A percentile compares a stretch with the other conserved stretches of the same genome.
These are phyloP conservation scores for Popillia japonica DNA, from an alignment of 1,140 invertebrate genomes.

Conservation along the genomic window DNA sequence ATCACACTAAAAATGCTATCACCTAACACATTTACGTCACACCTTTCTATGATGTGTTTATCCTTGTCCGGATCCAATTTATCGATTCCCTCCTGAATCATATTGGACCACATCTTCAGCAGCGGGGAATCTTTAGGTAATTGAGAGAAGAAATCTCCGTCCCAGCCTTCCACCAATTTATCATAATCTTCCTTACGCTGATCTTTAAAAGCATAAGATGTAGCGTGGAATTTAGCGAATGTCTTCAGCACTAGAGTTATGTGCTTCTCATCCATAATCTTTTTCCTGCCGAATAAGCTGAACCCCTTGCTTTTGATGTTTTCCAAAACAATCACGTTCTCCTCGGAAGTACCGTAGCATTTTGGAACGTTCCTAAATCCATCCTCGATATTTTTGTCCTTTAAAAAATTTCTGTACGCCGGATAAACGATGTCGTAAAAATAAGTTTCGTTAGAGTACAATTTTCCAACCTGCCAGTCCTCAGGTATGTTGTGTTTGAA, in stretches of 20 bases:
- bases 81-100: not conserved
- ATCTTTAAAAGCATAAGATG: constrained; percentile 62
- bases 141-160: not conserved
- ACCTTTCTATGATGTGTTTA: not conserved
- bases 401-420: not conserved
- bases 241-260: constrained; percentile 61
- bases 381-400: not conserved
- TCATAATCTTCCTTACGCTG: constrained; percentile 50
- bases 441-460: not conserved
- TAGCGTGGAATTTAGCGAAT: constrained; percentile 66
- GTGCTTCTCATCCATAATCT: constrained; percentile 61
- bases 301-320: constrained; percentile 63
- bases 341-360: constrained; percentile 55
- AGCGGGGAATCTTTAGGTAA: not conserved
- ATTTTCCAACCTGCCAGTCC: not conserved
- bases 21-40: not conserved
- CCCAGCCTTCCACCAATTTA: not conserved
- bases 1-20: not conserved
- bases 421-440: constrained; percentile 26
- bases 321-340: constrained; percentile 63
- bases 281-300: constrained; percentile 61
- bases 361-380: constrained; percentile 52
- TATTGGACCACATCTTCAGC: not conserved
- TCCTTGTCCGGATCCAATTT: not conserved
- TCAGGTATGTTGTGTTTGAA: not conserved